These are phyloP conservation scores for Callionymus lyra DNA, from an alignment of 2,113 vertebrate genomes.

Conservation along the genomic window DNA sequence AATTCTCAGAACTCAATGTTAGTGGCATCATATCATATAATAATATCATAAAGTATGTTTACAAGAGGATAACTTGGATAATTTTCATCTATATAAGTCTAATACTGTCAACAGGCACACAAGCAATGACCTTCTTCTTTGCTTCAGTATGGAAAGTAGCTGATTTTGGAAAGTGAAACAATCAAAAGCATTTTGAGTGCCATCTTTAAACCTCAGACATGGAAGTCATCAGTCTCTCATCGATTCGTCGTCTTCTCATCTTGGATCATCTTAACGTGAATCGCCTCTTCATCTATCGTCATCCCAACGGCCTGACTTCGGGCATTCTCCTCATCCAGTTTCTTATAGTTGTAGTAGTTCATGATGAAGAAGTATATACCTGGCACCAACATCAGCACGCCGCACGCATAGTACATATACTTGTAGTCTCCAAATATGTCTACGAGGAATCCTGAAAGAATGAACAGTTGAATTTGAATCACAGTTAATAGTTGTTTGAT, in stretches of 20 bases:
- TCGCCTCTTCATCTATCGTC: slow-evolving; percentile 40
- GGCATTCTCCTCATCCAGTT: slow-evolving; percentile 63
- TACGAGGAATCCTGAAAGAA: slow-evolving; percentile 67
- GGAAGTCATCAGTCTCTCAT: slow-evolving; percentile 6
- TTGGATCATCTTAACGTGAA: slow-evolving; percentile 24
- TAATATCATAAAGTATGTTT: too few relatives aligned
- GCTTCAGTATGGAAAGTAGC: too few relatives aligned
- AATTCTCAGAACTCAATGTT: too few relatives aligned
- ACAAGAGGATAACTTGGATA: too few relatives aligned
- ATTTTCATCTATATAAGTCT: too few relatives aligned
- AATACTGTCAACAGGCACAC: too few relatives aligned
- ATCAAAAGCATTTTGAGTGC: neutral
- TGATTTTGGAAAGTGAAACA: neutral
- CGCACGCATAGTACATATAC: slow-evolving; percentile 74
- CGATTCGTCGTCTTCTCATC: slow-evolving; percentile 9
- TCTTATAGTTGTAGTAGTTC: slow-evolving; percentile 76
- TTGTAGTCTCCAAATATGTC: slow-evolving; percentile 73
- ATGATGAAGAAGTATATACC: slow-evolving; percentile 76
- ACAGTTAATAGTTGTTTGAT: too few relatives aligned
- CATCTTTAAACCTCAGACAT: too few relatives aligned
- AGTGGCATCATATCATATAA: too few relatives aligned
- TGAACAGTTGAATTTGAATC: too few relatives aligned
- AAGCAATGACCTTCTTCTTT: too few relatives aligned
- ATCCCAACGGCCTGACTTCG: slow-evolving; percentile 20
- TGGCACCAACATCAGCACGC: slow-evolving; percentile 67